Conservation (phyloP, 2,113 vertebrate genomes). For the Pholis gunnellus region DNA sequence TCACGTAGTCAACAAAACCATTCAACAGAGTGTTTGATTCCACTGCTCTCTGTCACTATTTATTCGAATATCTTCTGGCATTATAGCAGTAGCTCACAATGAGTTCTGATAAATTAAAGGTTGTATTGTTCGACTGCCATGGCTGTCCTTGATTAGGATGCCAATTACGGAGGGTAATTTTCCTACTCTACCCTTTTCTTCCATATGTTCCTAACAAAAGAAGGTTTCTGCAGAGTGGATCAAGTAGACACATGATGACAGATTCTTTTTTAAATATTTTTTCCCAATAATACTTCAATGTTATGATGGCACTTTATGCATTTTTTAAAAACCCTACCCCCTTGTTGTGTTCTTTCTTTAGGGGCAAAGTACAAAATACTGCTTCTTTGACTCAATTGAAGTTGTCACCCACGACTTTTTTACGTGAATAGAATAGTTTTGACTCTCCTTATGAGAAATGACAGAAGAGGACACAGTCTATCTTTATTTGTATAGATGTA, state of each 20-base stretch:
- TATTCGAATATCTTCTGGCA: slow-evolving; percentile 82
- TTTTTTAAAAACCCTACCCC: slow-evolving; percentile 82
- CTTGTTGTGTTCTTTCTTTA: slow-evolving; percentile 85
- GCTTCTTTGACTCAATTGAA: slow-evolving; percentile 94
- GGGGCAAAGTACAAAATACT: slow-evolving; percentile 87
- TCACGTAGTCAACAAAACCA: slow-evolving; percentile 75
- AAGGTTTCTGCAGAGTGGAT: slow-evolving; percentile 84
- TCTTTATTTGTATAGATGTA: slow-evolving; percentile 97
- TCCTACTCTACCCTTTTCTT: slow-evolving; percentile 79
- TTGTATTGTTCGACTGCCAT: slow-evolving; percentile 94
- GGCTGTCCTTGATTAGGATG: slow-evolving; percentile 91
- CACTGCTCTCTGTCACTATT: slow-evolving; percentile 86
- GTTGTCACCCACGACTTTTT: slow-evolving; percentile 97
- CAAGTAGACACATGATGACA: slow-evolving; percentile 95
- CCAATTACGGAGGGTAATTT: slow-evolving; percentile 95
- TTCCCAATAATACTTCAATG: slow-evolving; percentile 84
- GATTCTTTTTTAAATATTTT: slow-evolving; percentile 84
- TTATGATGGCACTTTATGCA: slow-evolving; percentile 89
- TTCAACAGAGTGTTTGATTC: slow-evolving; percentile 86
- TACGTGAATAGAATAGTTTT: slow-evolving; percentile 97
- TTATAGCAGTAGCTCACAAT: slow-evolving; percentile 95
- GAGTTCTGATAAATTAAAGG: slow-evolving; percentile 98
- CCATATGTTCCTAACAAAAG: slow-evolving; percentile 77
- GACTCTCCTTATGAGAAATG: slow-evolving; percentile 97
- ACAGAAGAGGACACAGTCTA: slow-evolving; percentile 93